Conservation (phyloP, 2,113 vertebrate genomes). For the Leptocoma aspasia region DNA sequence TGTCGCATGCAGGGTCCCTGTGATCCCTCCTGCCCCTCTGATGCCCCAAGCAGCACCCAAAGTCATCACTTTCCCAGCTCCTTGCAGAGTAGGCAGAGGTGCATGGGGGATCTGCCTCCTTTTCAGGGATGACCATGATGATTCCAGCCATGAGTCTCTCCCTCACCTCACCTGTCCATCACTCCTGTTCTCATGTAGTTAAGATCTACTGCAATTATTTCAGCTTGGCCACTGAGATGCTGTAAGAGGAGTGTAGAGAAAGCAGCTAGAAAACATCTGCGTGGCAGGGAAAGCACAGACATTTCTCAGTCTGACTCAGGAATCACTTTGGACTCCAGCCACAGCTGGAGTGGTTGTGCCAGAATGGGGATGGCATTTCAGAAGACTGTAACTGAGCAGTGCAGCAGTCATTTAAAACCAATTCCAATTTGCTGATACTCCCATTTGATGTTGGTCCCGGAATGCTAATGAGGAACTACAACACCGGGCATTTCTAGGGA, state of each 20-base stretch:
- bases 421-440: neutral
- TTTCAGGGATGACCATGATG: rapidly evolving
- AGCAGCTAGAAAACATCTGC: neutral
- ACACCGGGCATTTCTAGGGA: neutral
- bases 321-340: neutral
- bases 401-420: neutral
- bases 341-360: neutral
- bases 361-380: neutral
- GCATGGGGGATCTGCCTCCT: neutral
- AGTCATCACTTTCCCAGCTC: neutral
- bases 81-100: rapidly evolving
- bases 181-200: neutral
- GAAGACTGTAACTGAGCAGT: neutral
- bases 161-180: neutral
- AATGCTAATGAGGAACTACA: neutral
- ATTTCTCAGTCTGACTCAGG: neutral
- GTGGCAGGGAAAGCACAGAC: neutral
- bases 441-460: neutral
- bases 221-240: neutral
- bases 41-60: neutral
- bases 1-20: neutral
- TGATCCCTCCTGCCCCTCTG: neutral
- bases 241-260: neutral
- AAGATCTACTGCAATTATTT: neutral
- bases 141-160: neutral